Evolutionary conservation across 2,797 vertebrate genomes (phyloP).

Genomic region (Pseudochromis fuscus): DNA sequence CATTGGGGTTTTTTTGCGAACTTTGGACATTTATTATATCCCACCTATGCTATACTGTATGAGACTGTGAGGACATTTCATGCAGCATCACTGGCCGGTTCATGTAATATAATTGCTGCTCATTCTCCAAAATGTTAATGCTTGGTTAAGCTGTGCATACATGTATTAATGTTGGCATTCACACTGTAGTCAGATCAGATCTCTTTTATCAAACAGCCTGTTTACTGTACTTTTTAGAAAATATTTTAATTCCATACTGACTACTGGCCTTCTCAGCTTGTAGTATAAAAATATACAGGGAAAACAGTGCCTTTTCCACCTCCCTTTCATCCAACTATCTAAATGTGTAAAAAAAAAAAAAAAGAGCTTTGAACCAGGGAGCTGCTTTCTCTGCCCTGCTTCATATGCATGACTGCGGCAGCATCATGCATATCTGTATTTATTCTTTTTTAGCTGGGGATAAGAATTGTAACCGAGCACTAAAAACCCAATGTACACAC

Average conservation of each 20-base stretch:
- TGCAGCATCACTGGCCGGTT: conserved; percentile 10
- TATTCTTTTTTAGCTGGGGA: conserved; percentile 17
- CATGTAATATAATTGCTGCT: conserved; percentile 7
- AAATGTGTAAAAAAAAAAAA: conserved; percentile 32
- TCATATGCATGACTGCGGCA: conserved; percentile 64
- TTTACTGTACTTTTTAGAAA: conserved; percentile 14
- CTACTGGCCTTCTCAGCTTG: conserved; percentile 7
- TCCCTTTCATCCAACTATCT: conserved; percentile 13
- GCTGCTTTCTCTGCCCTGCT: conserved; percentile 40
- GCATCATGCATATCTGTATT: conserved; percentile 44
- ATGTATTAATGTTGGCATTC: background rate
- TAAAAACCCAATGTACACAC: conserved; percentile 10
- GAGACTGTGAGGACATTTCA: conserved; percentile 14
- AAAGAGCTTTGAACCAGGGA: conserved; percentile 43
- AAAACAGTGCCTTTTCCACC: conserved; percentile 9
- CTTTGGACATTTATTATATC: conserved; percentile 29
- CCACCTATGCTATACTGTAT: conserved; percentile 16
- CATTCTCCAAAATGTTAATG: conserved; percentile 24
- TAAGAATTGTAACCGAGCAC: conserved; percentile 24
- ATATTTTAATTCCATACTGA: conserved; percentile 10
- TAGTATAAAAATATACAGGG: background rate
- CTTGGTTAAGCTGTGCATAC: conserved; percentile 32
- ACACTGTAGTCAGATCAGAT: conserved; percentile 29
- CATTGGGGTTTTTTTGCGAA: background rate
- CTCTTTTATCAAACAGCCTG: conserved; percentile 13